Conservation (phyloP, 2,113 vertebrate genomes). For the Pollimyrus isidori region DNA sequence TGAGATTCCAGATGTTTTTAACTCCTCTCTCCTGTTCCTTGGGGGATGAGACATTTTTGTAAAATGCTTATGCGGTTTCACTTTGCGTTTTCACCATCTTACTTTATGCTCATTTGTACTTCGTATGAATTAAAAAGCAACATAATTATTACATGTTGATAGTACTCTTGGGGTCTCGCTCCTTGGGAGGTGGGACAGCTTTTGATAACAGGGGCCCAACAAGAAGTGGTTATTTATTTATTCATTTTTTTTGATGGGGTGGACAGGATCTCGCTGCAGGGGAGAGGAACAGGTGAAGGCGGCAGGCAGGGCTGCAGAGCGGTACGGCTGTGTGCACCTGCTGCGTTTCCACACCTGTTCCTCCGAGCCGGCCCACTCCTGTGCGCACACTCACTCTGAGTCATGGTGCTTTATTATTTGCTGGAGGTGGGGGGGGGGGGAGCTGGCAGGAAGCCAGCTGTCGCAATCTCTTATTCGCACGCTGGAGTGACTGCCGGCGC, state of each 20-base stretch:
- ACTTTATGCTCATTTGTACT: slow-evolving; percentile 51
- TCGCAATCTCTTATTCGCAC: not conserved
- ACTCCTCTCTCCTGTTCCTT: not conserved
- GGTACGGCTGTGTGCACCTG: slow-evolving; percentile 53
- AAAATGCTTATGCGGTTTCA: slow-evolving; percentile 25
- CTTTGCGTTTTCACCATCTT: slow-evolving; percentile 48
- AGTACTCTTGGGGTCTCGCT: slow-evolving; percentile 13
- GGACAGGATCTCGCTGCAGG: not conserved
- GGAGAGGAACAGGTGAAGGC: slow-evolving; percentile 49
- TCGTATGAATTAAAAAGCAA: slow-evolving; percentile 47
- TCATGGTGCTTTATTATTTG: not conserved
- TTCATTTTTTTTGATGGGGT: not conserved
- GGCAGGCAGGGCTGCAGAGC: slow-evolving; percentile 31
- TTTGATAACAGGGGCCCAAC: not conserved
- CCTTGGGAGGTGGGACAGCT: not conserved
- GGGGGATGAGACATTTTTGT: not conserved
- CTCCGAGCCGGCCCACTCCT: slow-evolving; percentile 30
- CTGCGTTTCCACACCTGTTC: slow-evolving; percentile 51
- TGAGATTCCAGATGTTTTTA: slow-evolving; percentile 4
- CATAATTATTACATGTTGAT: slow-evolving; percentile 72
- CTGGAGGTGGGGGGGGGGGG: not conserved
- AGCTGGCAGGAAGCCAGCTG: not conserved
- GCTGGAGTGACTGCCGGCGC: not conserved
- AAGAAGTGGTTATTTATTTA: not conserved
- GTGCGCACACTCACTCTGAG: slow-evolving; percentile 43